Conservation (phyloP, 2,797 vertebrate genomes). For the Gephyroberyx darwinii region DNA sequence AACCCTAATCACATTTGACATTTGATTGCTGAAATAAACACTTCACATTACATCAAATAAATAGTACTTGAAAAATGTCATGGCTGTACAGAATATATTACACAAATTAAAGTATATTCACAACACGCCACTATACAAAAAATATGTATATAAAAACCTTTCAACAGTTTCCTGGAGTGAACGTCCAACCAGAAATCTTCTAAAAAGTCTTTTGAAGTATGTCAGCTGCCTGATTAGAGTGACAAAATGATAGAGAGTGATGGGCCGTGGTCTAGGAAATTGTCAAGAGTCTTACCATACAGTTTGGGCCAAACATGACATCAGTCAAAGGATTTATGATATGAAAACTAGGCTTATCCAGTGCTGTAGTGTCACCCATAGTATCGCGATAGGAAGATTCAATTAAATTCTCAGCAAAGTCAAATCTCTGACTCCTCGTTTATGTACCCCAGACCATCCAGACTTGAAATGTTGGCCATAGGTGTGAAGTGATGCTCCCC, state of each 20-base stretch:
- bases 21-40: conserved; percentile 37
- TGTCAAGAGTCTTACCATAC: neutral
- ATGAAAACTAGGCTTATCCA: conserved; percentile 10
- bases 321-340: conserved; percentile 47
- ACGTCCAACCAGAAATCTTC: neutral
- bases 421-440: conserved; percentile 84
- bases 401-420: conserved; percentile 51
- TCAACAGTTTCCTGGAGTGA: conserved; percentile 13
- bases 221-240: conserved; percentile 58
- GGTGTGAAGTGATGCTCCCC: conserved; percentile 69
- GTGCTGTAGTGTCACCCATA: neutral
- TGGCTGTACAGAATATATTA: conserved; percentile 69
- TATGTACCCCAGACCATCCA: conserved; percentile 79
- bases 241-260: conserved; percentile 40
- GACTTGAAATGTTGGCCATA: conserved; percentile 70
- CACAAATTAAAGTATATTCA: conserved; percentile 48
- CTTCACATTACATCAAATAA: conserved; percentile 65
- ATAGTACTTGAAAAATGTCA: conserved; percentile 51
- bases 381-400: conserved; percentile 4
- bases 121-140: conserved; percentile 61
- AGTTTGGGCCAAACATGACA: conserved; percentile 12
- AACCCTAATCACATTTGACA: conserved; percentile 28
- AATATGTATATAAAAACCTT: conserved; percentile 36
- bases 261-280: neutral
- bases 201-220: conserved; percentile 28